Base-by-base conservation (phyloP, 2,113 vertebrate species). In the Dromaius novaehollandiae region DNA sequence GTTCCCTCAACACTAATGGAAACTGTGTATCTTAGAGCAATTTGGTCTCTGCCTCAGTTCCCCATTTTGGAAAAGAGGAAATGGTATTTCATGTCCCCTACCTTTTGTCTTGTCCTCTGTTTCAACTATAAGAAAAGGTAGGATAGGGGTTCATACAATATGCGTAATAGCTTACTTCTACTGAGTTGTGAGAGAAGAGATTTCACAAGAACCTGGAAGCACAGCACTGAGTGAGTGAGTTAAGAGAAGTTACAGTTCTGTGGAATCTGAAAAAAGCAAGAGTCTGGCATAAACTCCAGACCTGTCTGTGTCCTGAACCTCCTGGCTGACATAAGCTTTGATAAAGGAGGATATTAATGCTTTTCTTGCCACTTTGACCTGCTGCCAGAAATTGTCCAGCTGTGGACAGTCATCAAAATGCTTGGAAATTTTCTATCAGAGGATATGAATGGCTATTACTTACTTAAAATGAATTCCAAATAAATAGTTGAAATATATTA, bases 381-480 rank as follows among this genome's bases (percentile, higher is more conserved):
- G 69, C 50, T 89, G 79, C 79, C 93, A 93, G 95, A 32, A 89
- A 92, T 58, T 82, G 78, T 80, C 88, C 69, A 34, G 26, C 30
- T 38, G n/a, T 44, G 42, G 64, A 77, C 61, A 53, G 53, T 63
- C 64, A 60, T 70, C 70, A 74, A 48, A 81, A 88, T 76, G 7
- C 75, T 28, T 85, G 60, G 11, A 18, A 19, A 30, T 74, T 28
- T 36, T 34, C 53, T 46, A 53, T 69, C 64, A 74, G 58, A 90
- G 53, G 42, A 48, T 82, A 53, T 16, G 61, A 77, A 48, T 48
- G 36, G 73, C 60, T 63, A 55, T 55, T 83, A 83, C 34, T 70
- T 81, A 69, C 79, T 84, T 80, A 53, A 69, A 84, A 42, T 70
- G 13, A 60, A 61, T 71, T 88, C 69, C 79, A 90, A 81, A 71